Base-by-base conservation (phyloP, 2,797 vertebrate species). In the Gila robusta region DNA sequence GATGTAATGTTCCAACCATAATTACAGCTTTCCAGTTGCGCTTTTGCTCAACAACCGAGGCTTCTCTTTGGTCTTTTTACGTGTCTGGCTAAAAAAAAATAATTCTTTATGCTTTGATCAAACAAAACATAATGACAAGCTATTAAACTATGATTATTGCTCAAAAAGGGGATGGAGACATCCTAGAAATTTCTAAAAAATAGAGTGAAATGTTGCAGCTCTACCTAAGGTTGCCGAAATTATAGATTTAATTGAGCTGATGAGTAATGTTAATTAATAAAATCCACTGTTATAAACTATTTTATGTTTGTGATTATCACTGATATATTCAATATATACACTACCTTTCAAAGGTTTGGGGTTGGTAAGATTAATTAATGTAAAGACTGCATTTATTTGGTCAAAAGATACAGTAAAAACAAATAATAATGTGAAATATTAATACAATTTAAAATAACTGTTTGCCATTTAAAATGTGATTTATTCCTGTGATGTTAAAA, bases 31-130 rank as follows among this genome's bases (percentile, higher is more conserved):
- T 35, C 49, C 49, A 35, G 10, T 35, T 76, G 9, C 26, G 5
- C 12, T 82, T 80, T 67, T 67, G 67, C 56, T 85, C 21, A 44
- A 71, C 41, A n/a, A n/a, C 62, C 2, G 7, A 78, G 37, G 1
- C 35, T 21, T 69, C 32, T 6, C 17, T 17, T 37, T 21, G 3
- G 21, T 16, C 1, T 5, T 67, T 67, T 67, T 67, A 32, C 14
- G 1, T 21, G 59, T 66, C 16, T 66, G 41, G 5, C 41, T 23
- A 19, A 1, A n/a, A 16, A 49, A 16, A 49, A 16, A 16, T 1
- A 39, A 39, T 7, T 41, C 3, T 78, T 41, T 19, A 62, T 16
- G 14, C 9, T 35, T 4, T 8, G 62, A 47, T 32, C 11, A 67
- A 67, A 35, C 4, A 44, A 79, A 59, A 28, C 37, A 62, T 59